Conservation (phyloP, 53 echinoderm and acorn worm genomes). For the Luidia sarsii region DNA sequence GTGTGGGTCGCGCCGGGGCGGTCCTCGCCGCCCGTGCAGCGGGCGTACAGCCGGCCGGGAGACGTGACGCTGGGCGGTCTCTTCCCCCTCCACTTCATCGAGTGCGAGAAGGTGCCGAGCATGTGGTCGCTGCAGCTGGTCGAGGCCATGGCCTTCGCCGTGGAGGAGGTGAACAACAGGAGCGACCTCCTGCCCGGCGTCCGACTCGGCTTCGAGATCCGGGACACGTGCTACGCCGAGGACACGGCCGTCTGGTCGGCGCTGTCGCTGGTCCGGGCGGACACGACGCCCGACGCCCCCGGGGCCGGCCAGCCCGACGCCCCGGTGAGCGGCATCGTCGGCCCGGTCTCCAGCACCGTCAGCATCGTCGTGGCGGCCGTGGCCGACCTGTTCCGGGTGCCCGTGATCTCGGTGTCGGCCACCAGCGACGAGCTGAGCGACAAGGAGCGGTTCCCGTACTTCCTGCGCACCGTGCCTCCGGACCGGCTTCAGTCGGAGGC, state of each 20-base stretch:
- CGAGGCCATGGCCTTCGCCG: not conserved
- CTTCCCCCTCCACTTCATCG: conserved; percentile 27
- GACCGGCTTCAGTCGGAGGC: conserved; percentile 52
- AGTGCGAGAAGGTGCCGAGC: conserved; percentile 7
- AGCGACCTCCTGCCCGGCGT: not conserved
- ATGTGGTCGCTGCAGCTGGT: conserved; percentile 42
- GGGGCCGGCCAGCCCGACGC: not conserved
- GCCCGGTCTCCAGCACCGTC: conserved; percentile 33
- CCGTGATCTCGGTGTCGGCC: conserved; percentile 28
- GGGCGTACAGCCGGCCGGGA: conserved; percentile 14
- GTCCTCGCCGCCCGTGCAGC: not conserved
- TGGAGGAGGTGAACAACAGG: not conserved
- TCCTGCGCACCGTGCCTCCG: conserved; percentile 52
- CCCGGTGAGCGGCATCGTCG: conserved; percentile 29
- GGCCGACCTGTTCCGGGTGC: conserved; percentile 32
- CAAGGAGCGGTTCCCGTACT: conserved; percentile 51
- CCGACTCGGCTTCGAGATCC: not conserved
- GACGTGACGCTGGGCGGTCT: conserved; percentile 29
- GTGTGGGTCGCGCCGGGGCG: too few species aligned
- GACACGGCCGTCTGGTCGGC: conserved; percentile 34
- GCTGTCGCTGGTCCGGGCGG: not conserved
- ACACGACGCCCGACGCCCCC: not conserved
- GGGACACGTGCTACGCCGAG: conserved; percentile 36
- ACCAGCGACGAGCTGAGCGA: conserved; percentile 60
- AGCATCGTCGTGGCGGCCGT: conserved; percentile 30